phyloP scores from a whole-genome alignment of 2,797 vertebrate genomes.

The Chaenodraco wilsoni region DNA sequence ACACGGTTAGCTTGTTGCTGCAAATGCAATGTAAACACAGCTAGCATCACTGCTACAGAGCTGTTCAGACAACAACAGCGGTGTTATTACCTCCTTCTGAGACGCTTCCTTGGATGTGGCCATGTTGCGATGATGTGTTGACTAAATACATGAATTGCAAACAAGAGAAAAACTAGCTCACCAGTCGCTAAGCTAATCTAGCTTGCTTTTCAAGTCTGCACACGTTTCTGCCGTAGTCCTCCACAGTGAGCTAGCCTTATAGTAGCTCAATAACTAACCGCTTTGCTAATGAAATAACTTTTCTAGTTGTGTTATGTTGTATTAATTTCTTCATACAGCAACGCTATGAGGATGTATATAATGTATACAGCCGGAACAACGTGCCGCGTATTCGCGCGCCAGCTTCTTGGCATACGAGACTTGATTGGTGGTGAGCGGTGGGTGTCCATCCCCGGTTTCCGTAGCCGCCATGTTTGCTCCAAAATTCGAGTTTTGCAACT shows the following conservation, averaged over 20 bases:
- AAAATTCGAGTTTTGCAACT: not conserved
- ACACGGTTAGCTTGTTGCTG: conserved; percentile 19
- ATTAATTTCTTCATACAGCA: fast-evolving
- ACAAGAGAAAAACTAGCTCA: conserved; percentile 27
- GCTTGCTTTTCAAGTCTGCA: conserved; percentile 4
- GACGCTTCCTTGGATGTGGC: not conserved
- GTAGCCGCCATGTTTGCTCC: conserved; percentile 56
- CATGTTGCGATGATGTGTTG: conserved; percentile 15
- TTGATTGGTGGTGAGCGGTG: conserved; percentile 50
- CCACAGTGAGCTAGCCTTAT: conserved; percentile 10
- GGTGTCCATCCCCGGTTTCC: conserved; percentile 61
- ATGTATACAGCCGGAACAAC: conserved; percentile 15
- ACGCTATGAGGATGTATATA: not conserved
- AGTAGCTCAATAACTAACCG: not conserved
- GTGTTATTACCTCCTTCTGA: not conserved
- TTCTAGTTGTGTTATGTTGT: not conserved
- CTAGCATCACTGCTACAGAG: not conserved
- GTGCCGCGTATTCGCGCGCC: conserved; percentile 68
- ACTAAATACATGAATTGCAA: conserved; percentile 3
- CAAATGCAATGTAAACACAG: conserved; percentile 32
- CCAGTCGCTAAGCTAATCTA: conserved; percentile 62
- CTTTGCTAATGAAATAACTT: fast-evolving
- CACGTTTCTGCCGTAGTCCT: conserved; percentile 17
- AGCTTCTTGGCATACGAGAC: conserved; percentile 30
- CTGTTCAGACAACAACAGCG: not conserved